These are phyloP conservation scores for Trichomalopsis sarcophagae DNA, from an alignment of 1,140 invertebrate genomes.

Conservation along the genomic window DNA sequence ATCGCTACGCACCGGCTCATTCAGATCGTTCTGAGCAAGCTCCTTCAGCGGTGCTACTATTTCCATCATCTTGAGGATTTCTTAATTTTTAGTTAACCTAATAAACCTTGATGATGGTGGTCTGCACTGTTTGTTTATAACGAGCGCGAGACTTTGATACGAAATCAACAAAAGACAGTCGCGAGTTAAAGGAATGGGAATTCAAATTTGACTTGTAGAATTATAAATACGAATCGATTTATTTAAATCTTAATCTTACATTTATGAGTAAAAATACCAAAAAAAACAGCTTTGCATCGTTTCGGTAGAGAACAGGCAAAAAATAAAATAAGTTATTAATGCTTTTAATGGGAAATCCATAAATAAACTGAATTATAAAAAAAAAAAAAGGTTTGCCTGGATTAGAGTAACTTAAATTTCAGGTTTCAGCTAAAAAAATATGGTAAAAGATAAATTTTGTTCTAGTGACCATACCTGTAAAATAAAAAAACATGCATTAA, in stretches of 20 bases:
- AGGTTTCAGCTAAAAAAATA: not conserved
- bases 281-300: not conserved
- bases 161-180: not conserved
- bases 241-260: constrained; percentile 31
- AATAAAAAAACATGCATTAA: constrained; percentile 54
- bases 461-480: constrained; percentile 77
- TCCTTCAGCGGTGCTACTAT: constrained; percentile 24
- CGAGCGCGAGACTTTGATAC: not conserved
- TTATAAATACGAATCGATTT: constrained; percentile 11
- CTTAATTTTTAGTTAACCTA: not conserved
- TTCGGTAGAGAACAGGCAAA: not conserved
- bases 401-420: constrained; percentile 15
- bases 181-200: not conserved
- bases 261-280: constrained; percentile 8
- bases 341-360: not conserved
- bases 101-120: not conserved
- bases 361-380: not conserved
- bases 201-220: not conserved
- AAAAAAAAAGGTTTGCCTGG: not conserved
- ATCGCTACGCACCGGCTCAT: constrained; percentile 54
- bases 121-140: not conserved
- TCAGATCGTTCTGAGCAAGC: not conserved
- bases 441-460: not conserved
- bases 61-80: constrained; percentile 26
- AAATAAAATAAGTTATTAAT: constrained; percentile 5